Evolutionary conservation across 2,113 vertebrate species (phyloP).

Genomic region (Amphiprion percula): DNA sequence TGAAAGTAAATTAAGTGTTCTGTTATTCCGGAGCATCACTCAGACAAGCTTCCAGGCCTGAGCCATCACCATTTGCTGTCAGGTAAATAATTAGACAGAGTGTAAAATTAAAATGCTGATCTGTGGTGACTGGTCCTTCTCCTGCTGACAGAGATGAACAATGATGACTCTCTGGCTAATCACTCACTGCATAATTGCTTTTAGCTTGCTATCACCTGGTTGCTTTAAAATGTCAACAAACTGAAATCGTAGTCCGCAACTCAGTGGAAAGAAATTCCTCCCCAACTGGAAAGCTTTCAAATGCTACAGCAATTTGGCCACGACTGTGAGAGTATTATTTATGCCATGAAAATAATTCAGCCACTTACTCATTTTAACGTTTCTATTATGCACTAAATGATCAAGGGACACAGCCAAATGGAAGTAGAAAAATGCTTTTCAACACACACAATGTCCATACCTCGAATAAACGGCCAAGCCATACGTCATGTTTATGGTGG

Average conservation of each 20-base stretch:
- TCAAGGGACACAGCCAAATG: constrained; percentile 54
- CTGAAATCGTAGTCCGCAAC: constrained; percentile 24
- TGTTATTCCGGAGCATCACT: constrained; percentile 37
- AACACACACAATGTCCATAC: constrained; percentile 50
- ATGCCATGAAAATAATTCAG: constrained; percentile 57
- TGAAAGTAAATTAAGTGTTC: constrained; percentile 37
- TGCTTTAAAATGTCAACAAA: constrained; percentile 59
- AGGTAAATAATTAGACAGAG: constrained; percentile 61
- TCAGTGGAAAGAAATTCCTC: constrained; percentile 16
- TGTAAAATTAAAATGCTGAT: constrained; percentile 66
- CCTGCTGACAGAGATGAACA: constrained; percentile 55
- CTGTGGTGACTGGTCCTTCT: constrained; percentile 49
- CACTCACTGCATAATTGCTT: constrained; percentile 65
- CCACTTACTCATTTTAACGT: constrained; percentile 74
- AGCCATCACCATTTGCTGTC: constrained; percentile 24
- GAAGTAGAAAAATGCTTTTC: constrained; percentile 53
- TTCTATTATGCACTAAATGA: constrained; percentile 65
- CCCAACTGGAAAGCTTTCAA: constrained; percentile 34
- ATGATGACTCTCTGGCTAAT: constrained; percentile 52
- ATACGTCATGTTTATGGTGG: constrained; percentile 67
- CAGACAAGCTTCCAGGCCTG: constrained; percentile 21
- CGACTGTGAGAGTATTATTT: constrained; percentile 50
- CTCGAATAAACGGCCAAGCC: constrained; percentile 22
- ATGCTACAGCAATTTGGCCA: constrained; percentile 46
- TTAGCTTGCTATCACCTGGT: constrained; percentile 51